Base-by-base conservation (phyloP, 2,113 vertebrate genomes). In the Eptatretus burgeri region DNA sequence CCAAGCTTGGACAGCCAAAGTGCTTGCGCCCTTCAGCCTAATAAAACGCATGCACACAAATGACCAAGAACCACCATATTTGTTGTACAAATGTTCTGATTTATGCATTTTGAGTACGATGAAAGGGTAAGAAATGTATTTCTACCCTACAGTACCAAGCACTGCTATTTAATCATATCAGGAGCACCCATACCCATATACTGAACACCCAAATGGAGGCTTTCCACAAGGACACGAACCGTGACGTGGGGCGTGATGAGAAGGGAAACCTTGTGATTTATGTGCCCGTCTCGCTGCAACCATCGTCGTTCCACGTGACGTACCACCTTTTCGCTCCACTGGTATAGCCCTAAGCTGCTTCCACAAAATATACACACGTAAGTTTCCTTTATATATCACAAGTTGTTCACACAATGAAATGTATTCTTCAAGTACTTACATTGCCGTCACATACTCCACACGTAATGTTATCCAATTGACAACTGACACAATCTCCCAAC, bases 21-120 rank as follows among this genome's bases (percentile, higher is more conserved):
- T 94, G 88, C 67, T 76, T 81, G 65, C 83, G 73, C 5, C 83
- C 86, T 75, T 96, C 88, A 52, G 82, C 82, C 89, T 96, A 67
- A 63, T 11, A 50, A 65, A 65, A 9, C 13, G 11, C n/a, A 5
- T 52, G n/a, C 14, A 27, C 19, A 9, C 19, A 41, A 50, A 60
- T 27, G 62, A 14, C 20, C 17, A 11, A 49, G 41, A 5, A 13
- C 17, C 17, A 49, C 56, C 27, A 41, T 41, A 41, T 41, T 7
- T 41, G 27, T 41, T 41, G 27, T 41, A 41, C 27, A 7, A 41
- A 41, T 41, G 27, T 41, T 41, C 27, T 41, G 27, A 41, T 41
- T 7, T 56, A 14, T 17, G 19, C 56, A 27, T n/a, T 17, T 49
- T 19, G 50, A 8, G 13, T 18, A 14, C 20, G 7, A 13, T 60